Evolutionary conservation across 2,113 vertebrate species (phyloP), one percentile per base, ranked within the genome.

Genomic region (Brachypodius melanocephalos): DNA sequence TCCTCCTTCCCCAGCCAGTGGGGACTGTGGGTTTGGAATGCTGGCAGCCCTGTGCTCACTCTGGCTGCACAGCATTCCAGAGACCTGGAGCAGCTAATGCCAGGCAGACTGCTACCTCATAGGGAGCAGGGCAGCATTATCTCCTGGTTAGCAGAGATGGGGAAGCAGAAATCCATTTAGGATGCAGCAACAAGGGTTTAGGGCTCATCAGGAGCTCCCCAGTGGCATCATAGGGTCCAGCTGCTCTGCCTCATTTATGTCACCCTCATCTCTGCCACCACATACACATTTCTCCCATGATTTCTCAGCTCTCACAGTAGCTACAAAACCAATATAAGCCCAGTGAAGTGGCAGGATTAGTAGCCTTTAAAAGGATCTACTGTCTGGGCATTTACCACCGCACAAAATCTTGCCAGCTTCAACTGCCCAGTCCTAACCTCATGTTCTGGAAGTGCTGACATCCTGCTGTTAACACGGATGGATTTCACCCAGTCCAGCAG

Each of bases 61-160:
- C 38, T 0, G 0, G 8, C 46, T 12, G 18, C 1, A 0, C 58
- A 28, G 89, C 10, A 6, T 38, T 88, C 65, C 71, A 34, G 24
- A 57, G 80, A 89, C 19, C 46, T 5, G 10, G 2, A 61, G 54
- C 36, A 26, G 34, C 65, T 77, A 19, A 14, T 0, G 5, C 11
- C 57, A 59, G 1, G 6, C 28, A 28, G 14, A 31, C 1, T 46
- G 40, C 66, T 31, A 13, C 20, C 61, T 51, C 40, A 17, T 49
- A 38, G 38, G 38, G 38, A 38, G 38, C 38, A 38, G 38, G 38
- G 38, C 38, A 38, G 38, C 38, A 38, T 38, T 38, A 19, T 7
- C 38, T n/a, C 52, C 61, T 29, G 12, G 17, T n/a, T 22, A 52
- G 7, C 1, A 0, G 18, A 32, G 16, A 49, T 17, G 22, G 3